Evolutionary conservation across 2,888 invertebrate species (phyloP), one percentile per base, ranked within the genome.

Genomic region (Drosophila lutescens): DNA sequence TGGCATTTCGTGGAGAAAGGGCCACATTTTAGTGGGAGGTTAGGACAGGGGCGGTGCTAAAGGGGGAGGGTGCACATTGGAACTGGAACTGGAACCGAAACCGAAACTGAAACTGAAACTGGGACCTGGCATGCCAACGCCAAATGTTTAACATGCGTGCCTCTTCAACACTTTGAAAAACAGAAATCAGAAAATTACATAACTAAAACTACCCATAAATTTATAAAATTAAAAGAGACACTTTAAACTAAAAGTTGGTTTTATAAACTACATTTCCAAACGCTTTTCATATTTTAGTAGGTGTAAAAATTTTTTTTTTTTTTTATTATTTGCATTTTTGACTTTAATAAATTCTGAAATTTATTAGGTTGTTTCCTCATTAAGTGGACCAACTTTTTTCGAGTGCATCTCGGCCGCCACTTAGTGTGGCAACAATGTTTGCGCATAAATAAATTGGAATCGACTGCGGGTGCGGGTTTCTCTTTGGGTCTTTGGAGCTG

Each of bases 361-460:
- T 2, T 20, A 20, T 20, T 20, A 2, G 1, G 20, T 20, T 23
- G 13, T 53, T 63, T 56, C 60, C 10, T 10, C 4, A 10, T 32
- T 2, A 32, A 3, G 1, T 32, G 32, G 32, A 0, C 3, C 0
- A 3, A 10, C 10, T 34, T 34, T 34, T 34, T 30, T n/a, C 3
- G 10, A 68, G 68, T 47, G 68, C n/a, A 17, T 26, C 10, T 6
- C 10, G 46, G 20, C 47, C 20, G 49, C 72, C 61, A 71, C 79
- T 67, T 83, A 73, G 70, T 78, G 80, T 65, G 68, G 86, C 86
- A 86, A 82, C 86, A 83, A 86, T 82, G 82, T 86, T 83, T 82
- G 79, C 82, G 86, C 87, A 85, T 83, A 87, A 85, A 83, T 83
- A 83, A 87, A 83, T 83, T 86, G 76, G 81, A 80, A 82, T 83